Evolutionary conservation across 2,888 invertebrate genomes (phyloP).

Genomic region (Xestia rhomboidea): DNA sequence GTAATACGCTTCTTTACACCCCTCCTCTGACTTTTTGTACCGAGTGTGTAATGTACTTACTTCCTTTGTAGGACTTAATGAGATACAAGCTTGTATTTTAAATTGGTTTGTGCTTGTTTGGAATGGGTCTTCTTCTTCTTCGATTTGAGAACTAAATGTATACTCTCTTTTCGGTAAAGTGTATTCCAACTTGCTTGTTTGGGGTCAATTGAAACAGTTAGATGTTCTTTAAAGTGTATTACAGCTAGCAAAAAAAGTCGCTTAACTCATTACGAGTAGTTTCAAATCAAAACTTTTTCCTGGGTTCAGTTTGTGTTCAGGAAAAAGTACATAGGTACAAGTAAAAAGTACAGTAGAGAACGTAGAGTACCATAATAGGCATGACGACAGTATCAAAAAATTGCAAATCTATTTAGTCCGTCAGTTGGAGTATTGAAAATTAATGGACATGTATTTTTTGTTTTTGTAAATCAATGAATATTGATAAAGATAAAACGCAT

Average conservation of each 20-base stretch:
- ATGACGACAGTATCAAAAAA: no score
- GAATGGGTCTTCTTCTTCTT: not conserved
- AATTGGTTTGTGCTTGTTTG: constrained; percentile 7
- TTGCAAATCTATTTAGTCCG: no score
- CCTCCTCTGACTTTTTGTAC: constrained; percentile 53
- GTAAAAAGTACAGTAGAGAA: no score
- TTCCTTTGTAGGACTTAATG: constrained; percentile 59
- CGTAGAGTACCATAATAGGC: no score
- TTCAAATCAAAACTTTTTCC: no score
- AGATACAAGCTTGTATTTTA: constrained; percentile 43
- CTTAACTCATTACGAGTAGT: not conserved
- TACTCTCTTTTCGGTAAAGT: not conserved
- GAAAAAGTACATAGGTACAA: no score
- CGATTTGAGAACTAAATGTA: not conserved
- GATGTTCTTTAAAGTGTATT: not conserved
- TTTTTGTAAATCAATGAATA: no score
- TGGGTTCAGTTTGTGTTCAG: no score
- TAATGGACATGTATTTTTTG: no score
- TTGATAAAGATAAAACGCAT: no score
- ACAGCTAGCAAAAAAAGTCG: no score
- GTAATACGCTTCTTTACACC: constrained; percentile 40
- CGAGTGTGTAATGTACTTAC: constrained; percentile 17
- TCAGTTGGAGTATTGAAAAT: no score
- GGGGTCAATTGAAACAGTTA: not conserved
- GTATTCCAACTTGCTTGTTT: not conserved